Base-by-base conservation (phyloP, 2,888 invertebrate species). In the Agelastica alni region DNA sequence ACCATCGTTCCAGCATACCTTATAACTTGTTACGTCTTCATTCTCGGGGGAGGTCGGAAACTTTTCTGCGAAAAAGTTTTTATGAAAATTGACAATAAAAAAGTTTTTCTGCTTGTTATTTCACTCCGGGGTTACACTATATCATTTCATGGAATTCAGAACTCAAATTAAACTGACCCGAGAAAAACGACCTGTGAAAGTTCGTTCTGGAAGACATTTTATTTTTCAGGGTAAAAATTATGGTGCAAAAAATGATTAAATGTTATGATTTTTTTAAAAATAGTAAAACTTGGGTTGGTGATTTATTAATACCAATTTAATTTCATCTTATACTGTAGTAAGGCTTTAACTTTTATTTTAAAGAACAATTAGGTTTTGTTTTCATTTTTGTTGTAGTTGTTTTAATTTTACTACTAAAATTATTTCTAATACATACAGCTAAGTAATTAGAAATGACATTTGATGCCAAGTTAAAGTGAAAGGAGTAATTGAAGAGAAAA, bases 51-150 rank as follows among this genome's bases (percentile, higher is more conserved):
- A 39, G 16, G 28, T 16, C 39, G 28, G 12, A 45, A 45, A 31
- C 13, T 37, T 48, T 30, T 18, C 28, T 10, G 1, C 12, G 17
- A 39, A 30, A 30, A 48, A 37, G 14, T 22, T 39, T 47, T 37
- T 17, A 37, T 18, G 47, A 30, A 48, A 48, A 48, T 48, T 48
- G 47, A 48, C 47, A 39, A 48, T 48, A 37, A 48, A 48, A 48
- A 48, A 48, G 37, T 37, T 48, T 48, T 48, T 20, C 14, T 17
- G 37, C 47, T 48, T 48, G 39, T 48, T 48, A 48, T 39, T 16
- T 39, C 39, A 48, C 47, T 48, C 30, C 30, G 47, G 47, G 31
- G 39, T 48, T 48, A 31, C 47, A 39, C 47, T 48, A 48, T 48
- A 48, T 48, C 47, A 48, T 48, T 48, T 12, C 30, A 16, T 16